These are phyloP conservation scores for Blennius ocellaris DNA, from an alignment of 2,113 vertebrate species.

Conservation along the genomic window DNA sequence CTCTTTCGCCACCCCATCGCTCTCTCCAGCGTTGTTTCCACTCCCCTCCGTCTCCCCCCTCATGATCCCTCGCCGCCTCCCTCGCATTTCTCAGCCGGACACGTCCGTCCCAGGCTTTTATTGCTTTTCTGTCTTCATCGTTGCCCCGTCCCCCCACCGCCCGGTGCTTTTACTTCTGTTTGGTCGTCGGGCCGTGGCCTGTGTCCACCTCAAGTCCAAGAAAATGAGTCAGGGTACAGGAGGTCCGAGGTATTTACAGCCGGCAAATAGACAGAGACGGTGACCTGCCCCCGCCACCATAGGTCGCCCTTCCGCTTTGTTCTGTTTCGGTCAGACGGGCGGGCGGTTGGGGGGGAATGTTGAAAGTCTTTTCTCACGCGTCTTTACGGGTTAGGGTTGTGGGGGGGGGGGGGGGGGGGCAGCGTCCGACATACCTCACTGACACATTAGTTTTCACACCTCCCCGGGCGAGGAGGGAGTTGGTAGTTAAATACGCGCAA, in stretches of 20 bases:
- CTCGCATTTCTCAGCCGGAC: constrained; percentile 31
- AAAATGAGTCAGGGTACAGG: constrained; percentile 25
- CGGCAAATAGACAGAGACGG: constrained; percentile 55
- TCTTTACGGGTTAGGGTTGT: constrained; percentile 36
- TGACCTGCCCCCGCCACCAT: constrained; percentile 49
- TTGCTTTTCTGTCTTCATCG: constrained; percentile 45
- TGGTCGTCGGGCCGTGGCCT: constrained; percentile 36
- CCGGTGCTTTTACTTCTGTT: constrained; percentile 25
- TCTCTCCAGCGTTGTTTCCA: constrained; percentile 17
- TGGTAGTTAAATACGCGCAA: constrained; percentile 42
- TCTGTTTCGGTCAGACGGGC: constrained; percentile 40
- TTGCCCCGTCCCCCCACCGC: constrained; percentile 13
- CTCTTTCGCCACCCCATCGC: constrained; percentile 9
- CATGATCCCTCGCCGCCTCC: background rate
- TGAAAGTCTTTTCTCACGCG: constrained; percentile 50
- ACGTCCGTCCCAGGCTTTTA: constrained; percentile 51
- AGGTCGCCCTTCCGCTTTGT: constrained; percentile 20
- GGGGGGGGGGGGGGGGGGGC: constrained; percentile 11
- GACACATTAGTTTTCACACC: constrained; percentile 62
- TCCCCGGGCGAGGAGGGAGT: background rate
- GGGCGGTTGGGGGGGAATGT: constrained; percentile 47
- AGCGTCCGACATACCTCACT: constrained; percentile 38
- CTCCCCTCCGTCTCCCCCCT: constrained; percentile 17
- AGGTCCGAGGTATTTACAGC: constrained; percentile 72
- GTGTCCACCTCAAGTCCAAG: constrained; percentile 29